Evolutionary conservation across 2,113 vertebrate species (phyloP).

Genomic region (Nematolebias whitei): DNA sequence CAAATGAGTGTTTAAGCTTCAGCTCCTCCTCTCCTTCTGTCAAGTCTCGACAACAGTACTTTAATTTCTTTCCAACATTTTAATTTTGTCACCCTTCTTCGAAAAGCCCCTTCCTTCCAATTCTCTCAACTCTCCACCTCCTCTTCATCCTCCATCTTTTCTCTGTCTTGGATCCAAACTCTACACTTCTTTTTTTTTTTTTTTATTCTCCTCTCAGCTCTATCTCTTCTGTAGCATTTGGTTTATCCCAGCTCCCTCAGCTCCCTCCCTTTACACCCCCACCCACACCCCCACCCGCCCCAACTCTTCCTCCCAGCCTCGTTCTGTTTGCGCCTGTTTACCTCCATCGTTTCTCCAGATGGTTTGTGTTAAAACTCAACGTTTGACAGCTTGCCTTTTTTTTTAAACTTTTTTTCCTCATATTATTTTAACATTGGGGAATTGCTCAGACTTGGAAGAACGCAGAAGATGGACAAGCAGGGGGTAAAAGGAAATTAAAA

Average conservation of each 20-base stretch:
- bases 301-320: conserved; percentile 30
- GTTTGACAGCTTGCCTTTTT: conserved; percentile 71
- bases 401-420: conserved; percentile 30
- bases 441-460: conserved; percentile 61
- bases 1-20: conserved; percentile 49
- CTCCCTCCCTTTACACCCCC: conserved; percentile 25
- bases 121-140: conserved; percentile 46
- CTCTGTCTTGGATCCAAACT: conserved; percentile 26
- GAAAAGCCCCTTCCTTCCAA: conserved; percentile 23
- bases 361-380: conserved; percentile 78
- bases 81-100: conserved; percentile 47
- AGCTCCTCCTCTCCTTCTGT: conserved; percentile 78
- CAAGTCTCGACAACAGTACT: conserved; percentile 58
- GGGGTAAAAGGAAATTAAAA: conserved; percentile 77
- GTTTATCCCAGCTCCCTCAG: conserved; percentile 45
- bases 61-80: conserved; percentile 61
- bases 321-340: conserved; percentile 70
- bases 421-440: conserved; percentile 76
- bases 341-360: conserved; percentile 78
- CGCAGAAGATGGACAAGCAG: conserved; percentile 58
- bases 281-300: not conserved
- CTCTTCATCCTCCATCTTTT: conserved; percentile 48
- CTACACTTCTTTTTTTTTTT: conserved; percentile 4
- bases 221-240: conserved; percentile 33
- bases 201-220: conserved; percentile 12